Evolutionary conservation across 2,888 invertebrate species (phyloP), one percentile per base, ranked within the genome.

Genomic region (Polia nebulosa): DNA sequence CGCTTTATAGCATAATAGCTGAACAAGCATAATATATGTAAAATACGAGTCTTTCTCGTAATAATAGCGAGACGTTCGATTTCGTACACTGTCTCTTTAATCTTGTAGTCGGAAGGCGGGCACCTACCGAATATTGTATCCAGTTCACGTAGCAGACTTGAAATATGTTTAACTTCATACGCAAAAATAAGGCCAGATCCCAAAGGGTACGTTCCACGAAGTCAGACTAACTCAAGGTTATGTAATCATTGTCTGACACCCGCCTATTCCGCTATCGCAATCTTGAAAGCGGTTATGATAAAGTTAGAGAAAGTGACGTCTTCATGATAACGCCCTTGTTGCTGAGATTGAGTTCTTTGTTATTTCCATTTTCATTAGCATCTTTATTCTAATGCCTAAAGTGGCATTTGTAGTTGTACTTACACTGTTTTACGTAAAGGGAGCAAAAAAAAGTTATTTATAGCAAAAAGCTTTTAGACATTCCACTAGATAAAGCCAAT

Each of bases 101-200:
- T 74, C 34, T 71, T 68, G 32, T 36, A 61, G 51, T 44, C 44
- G 27, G 59, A 8, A 52, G 41, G 49, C 64, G 13, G 49, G 59
- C 75, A 73, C 60, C 73, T 73, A 68, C 58, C 52, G 52, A 85
- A 88, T 89, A 82, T 81, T 81, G 81, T 79, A 87, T 70, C 81
- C 85, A 78, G 81, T 85, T 87, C 90, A 91, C 91, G 91, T 91
- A 79, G 73, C 68, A 63, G 77, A 79, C 86, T 85, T 89, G 88
- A 90, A 89, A 87, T 89, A 90, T 85, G 87, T 87, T 85, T 78
- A 69, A 76, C 59, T 72, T 52, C 41, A 66, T 63, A 75, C 62
- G 69, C 55, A 80, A 79, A 76, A 79, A 79, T 73, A 70, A 72
- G 64, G 51, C 52, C 36, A 61, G 49, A 36, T 69, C 67, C 64